phyloP scores from a whole-genome alignment of 2,113 vertebrate species.

The Poicephalus gulielmi region DNA sequence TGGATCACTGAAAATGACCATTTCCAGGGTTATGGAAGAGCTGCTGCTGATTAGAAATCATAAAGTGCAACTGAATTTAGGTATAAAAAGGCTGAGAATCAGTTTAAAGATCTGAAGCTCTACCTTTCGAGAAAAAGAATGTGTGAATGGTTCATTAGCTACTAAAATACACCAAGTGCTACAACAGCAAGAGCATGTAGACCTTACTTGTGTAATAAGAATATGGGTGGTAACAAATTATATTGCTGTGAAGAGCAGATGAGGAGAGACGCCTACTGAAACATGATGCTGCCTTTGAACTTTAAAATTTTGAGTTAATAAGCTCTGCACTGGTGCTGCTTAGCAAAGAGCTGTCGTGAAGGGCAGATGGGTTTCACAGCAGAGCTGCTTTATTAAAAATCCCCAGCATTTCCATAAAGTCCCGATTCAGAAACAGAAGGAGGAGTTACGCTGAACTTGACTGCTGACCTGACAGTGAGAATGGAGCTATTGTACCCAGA shows the following conservation, averaged over 20 bases:
- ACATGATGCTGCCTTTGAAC: slow-evolving; percentile 64
- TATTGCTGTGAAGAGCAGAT: slow-evolving; percentile 46
- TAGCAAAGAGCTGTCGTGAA: slow-evolving; percentile 41
- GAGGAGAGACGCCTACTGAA: slow-evolving; percentile 58
- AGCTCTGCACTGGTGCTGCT: slow-evolving; percentile 10
- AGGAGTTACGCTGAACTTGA: slow-evolving; percentile 65
- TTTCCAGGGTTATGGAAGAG: neutral
- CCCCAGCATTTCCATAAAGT: slow-evolving; percentile 54
- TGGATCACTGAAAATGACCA: slow-evolving; percentile 18
- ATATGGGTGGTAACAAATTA: slow-evolving; percentile 43
- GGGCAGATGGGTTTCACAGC: slow-evolving; percentile 37
- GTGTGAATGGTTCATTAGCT: slow-evolving; percentile 13
- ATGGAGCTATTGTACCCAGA: slow-evolving; percentile 61
- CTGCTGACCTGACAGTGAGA: slow-evolving; percentile 65
- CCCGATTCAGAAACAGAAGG: slow-evolving; percentile 53
- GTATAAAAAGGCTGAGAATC: neutral
- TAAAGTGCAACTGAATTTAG: neutral
- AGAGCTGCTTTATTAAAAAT: slow-evolving; percentile 50
- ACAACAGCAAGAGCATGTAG: slow-evolving; percentile 34
- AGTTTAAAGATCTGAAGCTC: neutral
- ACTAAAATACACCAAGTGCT: slow-evolving; percentile 24
- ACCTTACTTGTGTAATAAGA: slow-evolving; percentile 31
- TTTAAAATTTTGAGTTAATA: slow-evolving; percentile 51
- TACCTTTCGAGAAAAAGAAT: neutral
- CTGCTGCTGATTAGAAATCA: neutral